Evolutionary conservation across 2,113 vertebrate species (phyloP).

Genomic region (Ursus arctos): DNA sequence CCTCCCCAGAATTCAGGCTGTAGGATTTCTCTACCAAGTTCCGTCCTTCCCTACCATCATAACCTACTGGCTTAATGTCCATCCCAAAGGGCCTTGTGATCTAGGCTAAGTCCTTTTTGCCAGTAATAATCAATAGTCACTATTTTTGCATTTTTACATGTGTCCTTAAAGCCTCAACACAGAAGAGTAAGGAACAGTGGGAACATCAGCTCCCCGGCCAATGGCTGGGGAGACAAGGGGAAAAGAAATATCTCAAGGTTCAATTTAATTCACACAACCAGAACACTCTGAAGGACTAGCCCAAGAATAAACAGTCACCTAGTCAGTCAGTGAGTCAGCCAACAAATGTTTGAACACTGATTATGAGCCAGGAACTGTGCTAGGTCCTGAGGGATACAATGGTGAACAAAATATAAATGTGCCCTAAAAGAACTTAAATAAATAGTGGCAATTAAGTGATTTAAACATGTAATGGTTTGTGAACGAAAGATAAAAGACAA

Average conservation of each 20-base stretch:
- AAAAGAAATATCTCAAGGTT: not conserved
- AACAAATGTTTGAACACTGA: conserved; percentile 25
- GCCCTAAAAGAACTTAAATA: not conserved
- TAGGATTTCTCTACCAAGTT: not conserved
- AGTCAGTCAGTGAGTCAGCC: not conserved
- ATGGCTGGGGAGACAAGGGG: not conserved
- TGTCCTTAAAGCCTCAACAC: not conserved
- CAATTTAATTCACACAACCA: not conserved
- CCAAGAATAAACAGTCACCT: not conserved
- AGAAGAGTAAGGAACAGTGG: not conserved
- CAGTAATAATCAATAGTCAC: not conserved
- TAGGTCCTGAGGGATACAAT: not conserved
- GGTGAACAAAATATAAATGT: not conserved
- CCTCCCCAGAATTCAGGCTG: not conserved
- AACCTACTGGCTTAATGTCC: not conserved
- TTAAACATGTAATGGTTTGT: not conserved
- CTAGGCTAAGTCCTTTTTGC: not conserved
- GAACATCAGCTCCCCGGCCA: not conserved
- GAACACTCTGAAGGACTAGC: not conserved
- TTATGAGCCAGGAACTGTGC: not conserved
- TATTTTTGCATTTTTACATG: not conserved
- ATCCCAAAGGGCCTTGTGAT: not conserved
- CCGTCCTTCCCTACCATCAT: not conserved
- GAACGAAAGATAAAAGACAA: not conserved
- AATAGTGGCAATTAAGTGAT: not conserved